A percentile compares a stretch with the other conserved stretches of the same genome.
phyloP scores from a whole-genome alignment of 2,888 invertebrate species.

The Venusia cambrica region DNA sequence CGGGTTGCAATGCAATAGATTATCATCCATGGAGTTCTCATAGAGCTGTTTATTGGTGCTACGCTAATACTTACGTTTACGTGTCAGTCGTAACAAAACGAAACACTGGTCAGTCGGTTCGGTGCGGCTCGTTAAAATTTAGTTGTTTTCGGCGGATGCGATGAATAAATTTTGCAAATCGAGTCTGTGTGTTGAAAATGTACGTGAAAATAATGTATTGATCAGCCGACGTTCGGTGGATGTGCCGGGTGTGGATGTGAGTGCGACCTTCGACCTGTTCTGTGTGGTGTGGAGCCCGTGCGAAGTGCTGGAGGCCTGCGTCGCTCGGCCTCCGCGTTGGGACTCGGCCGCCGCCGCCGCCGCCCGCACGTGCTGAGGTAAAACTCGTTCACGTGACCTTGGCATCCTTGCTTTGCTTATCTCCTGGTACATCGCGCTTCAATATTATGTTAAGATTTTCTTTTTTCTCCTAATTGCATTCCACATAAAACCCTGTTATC shows the following conservation, averaged over 20 bases:
- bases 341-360: constrained; percentile 41
- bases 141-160: constrained; percentile 77
- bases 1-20: constrained; percentile 55
- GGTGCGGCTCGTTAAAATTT: constrained; percentile 68
- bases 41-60: constrained; percentile 64
- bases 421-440: constrained; percentile 27
- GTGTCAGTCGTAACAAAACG: constrained; percentile 55
- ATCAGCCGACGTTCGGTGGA: constrained; percentile 68
- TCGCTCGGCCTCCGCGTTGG: constrained; percentile 35
- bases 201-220: constrained; percentile 76
- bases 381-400: constrained; percentile 48
- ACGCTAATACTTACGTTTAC: too few relatives aligned
- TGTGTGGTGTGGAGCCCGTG: constrained; percentile 55
- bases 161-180: constrained; percentile 80
- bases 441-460: constrained; percentile 24
- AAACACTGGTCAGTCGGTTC: constrained; percentile 49
- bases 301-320: constrained; percentile 37
- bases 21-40: constrained; percentile 68
- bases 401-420: constrained; percentile 43
- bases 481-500: constrained; percentile 19
- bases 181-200: constrained; percentile 76
- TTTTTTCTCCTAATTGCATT: constrained; percentile 17
- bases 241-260: constrained; percentile 68
- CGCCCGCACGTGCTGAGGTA: constrained; percentile 67
- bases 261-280: constrained; percentile 49